These are phyloP conservation scores for Hexactinellida sp. DNA, from an alignment of 37 sponge, comb jelly and placozoan species.

Conservation along the genomic window DNA sequence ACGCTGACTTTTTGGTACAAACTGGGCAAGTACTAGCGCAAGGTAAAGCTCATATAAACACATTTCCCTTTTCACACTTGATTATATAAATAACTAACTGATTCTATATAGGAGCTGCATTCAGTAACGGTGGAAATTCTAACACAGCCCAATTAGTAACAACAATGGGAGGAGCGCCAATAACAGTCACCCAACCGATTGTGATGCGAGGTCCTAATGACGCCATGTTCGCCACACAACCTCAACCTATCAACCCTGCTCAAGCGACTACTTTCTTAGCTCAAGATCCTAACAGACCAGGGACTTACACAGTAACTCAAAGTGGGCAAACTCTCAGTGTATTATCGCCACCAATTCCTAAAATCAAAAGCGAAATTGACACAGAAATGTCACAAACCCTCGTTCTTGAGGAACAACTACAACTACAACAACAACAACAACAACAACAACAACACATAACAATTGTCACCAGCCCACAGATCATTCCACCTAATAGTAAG, in stretches of 20 bases:
- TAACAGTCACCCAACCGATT: neutral
- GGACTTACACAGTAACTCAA: neutral
- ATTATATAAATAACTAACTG: neutral
- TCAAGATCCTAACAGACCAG: slow-evolving; percentile 2
- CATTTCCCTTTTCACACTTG: too few species aligned
- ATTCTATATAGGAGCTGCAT: neutral
- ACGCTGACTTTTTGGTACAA: neutral
- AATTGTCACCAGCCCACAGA: neutral
- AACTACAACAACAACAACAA: neutral
- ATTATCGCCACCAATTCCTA: neutral
- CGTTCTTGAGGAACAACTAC: neutral
- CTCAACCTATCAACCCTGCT: neutral
- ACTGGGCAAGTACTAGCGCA: neutral
- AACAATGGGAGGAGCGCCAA: neutral
- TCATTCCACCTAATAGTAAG: neutral
- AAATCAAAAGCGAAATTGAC: neutral
- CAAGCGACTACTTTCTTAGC: neutral
- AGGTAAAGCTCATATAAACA: neutral
- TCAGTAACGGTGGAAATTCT: neutral
- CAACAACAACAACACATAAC: neutral
- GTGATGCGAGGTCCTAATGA: neutral
- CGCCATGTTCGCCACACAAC: neutral
- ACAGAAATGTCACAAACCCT: neutral
- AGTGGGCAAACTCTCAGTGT: neutral
- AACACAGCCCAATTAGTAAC: neutral